Evolutionary conservation across 2,888 invertebrate genomes (phyloP), one percentile per base, ranked within the genome.

Genomic region (Osmoderma eremita): DNA sequence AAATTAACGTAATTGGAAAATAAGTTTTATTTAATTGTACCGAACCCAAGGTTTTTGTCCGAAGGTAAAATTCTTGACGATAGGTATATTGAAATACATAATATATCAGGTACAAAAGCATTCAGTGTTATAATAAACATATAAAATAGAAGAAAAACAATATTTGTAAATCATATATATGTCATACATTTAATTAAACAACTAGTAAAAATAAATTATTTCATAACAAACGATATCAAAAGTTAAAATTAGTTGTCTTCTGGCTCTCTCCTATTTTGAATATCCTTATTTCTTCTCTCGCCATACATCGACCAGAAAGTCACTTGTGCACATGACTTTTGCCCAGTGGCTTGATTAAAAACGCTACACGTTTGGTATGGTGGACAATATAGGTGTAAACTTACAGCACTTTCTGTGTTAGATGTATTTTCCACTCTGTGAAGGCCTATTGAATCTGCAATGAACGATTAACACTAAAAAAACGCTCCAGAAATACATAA

Each of bases 361-460:
- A 95, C 90, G 30, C 90, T 87, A 81, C 98, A 99, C 71, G 88
- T 84, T 74, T 90, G 87, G 79, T 95, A 98, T 0, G 97, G 97
- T 0, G 97, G 99, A 73, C 93, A 93, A 83, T 99, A 99, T 1
- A 99, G 87, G 80, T 99, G 99, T 22, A 99, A 85, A 4, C 95
- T 96, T 0, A 98, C 93, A 0, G 97, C 93, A 0, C 91, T 88
- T 77, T 97, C 93, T 22, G 91, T 88, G 78, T 96, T 91, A 8
- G 94, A 96, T 0, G 92, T 88, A 81, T 99, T 99, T 84, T 97
- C 97, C 74, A 99, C 94, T 0, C 98, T 89, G 80, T 99, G 98
- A 12, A 99, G 86, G 0, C 98, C 99, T 73, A 98, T 83, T 0
- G 93, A 91, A 83, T 99, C 98, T 98, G 83, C 56, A 77, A 73